Percentiles rank a stretch among this genome's conserved stretches.
Conservation (phyloP, 2,888 invertebrate species). For the Pherbina coryleti region DNA sequence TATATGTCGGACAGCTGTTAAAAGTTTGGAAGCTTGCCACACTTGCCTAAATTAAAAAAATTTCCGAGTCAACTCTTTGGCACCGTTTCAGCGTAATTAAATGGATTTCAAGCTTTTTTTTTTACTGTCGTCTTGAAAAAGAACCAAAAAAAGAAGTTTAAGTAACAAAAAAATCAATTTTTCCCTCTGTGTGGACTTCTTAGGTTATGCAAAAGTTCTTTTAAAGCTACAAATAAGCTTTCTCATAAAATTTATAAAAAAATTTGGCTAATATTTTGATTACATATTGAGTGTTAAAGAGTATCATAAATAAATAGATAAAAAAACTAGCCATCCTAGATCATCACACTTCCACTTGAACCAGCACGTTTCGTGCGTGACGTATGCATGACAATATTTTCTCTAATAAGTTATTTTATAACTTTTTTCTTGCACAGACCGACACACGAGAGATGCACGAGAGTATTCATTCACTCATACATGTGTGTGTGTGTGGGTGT, state of each 20-base stretch:
- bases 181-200: background rate
- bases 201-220: too few relatives aligned
- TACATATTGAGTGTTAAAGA: background rate
- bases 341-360: background rate
- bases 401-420: background rate
- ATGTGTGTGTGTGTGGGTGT: too few relatives aligned
- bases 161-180: background rate
- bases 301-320: background rate
- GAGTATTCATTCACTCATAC: background rate
- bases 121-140: background rate
- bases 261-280: background rate
- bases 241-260: too few relatives aligned
- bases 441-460: too few relatives aligned
- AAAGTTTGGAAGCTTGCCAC: slow-evolving; percentile 6
- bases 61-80: background rate
- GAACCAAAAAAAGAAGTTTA: background rate
- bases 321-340: background rate
- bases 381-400: slow-evolving; percentile 27
- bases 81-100: background rate
- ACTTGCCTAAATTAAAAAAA: background rate
- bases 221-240: too few relatives aligned
- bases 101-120: background rate
- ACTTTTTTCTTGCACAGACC: background rate
- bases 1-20: too few relatives aligned
- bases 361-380: slow-evolving; percentile 3